A percentile compares a stretch with the other conserved stretches of the same genome.
Conservation (phyloP, 2,113 vertebrate species). For the Nicator chloris region DNA sequence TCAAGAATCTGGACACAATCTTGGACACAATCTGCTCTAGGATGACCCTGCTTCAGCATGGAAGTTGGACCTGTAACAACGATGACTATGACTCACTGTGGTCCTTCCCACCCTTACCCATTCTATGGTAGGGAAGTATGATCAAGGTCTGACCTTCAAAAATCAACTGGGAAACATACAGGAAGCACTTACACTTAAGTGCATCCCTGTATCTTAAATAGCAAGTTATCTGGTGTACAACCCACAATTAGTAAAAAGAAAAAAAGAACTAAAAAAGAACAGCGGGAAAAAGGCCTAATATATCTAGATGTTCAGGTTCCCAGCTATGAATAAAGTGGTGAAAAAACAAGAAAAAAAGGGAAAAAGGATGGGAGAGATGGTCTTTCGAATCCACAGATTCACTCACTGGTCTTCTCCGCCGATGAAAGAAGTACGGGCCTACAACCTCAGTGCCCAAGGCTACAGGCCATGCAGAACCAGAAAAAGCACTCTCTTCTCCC, state of each 20-base stretch:
- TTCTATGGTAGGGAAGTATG: neutral
- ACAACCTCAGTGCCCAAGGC: neutral
- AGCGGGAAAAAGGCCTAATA: neutral
- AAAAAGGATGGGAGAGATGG: fast-evolving
- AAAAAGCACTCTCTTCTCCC: neutral
- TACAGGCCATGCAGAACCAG: neutral
- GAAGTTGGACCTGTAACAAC: neutral
- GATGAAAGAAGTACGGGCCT: fast-evolving
- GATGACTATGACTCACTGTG: neutral
- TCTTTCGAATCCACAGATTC: neutral
- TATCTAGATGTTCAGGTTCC: neutral
- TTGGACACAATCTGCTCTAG: neutral
- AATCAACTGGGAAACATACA: neutral
- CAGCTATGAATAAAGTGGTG: neutral
- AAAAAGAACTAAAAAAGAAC: neutral
- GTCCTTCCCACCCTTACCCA: neutral
- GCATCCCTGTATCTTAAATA: neutral
- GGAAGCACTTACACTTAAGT: neutral
- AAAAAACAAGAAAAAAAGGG: fast-evolving
- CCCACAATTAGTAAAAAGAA: neutral
- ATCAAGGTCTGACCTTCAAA: neutral
- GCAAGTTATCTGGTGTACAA: fast-evolving
- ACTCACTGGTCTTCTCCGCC: fast-evolving
- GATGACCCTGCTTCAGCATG: neutral
- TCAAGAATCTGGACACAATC: neutral